Evolutionary conservation across 2,113 vertebrate species (phyloP).

Genomic region (Bufo gargarizans): DNA sequence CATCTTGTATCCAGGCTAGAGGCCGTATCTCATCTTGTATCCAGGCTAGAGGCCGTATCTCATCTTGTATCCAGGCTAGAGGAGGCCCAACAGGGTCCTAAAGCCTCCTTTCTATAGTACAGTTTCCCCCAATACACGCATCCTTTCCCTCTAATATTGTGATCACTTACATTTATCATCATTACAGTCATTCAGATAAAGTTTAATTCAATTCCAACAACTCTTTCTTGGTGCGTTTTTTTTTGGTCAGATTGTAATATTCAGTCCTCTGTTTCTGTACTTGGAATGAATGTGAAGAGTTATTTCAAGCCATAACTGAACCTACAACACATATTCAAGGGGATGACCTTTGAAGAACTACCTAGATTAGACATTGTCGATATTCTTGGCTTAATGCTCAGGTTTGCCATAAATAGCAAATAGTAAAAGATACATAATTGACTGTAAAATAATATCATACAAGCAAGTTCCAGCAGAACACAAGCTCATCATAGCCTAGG

Average conservation of each 20-base stretch:
- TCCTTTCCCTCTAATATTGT: too few relatives aligned
- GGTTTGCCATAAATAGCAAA: neutral
- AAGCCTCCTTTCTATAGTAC: too few relatives aligned
- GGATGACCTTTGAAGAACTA: neutral
- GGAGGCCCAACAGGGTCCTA: too few relatives aligned
- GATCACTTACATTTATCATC: too few relatives aligned
- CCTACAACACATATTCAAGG: neutral
- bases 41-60: too few relatives aligned
- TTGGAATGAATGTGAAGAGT: neutral
- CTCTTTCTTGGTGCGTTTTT: too few relatives aligned
- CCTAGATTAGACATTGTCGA: neutral
- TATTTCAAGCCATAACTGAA: neutral
- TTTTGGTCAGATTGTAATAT: neutral
- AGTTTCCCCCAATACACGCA: too few relatives aligned
- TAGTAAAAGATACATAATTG: neutral
- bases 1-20: too few relatives aligned
- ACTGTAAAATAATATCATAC: conserved; percentile 23
- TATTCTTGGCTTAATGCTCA: neutral
- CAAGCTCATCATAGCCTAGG: neutral
- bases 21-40: too few relatives aligned
- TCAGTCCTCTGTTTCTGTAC: neutral
- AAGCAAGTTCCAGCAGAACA: conserved; percentile 38
- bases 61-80: too few relatives aligned
- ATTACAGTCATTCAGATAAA: too few relatives aligned
- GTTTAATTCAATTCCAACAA: too few relatives aligned